Percentiles rank a stretch among this genome's conserved stretches.
Conservation (phyloP, 1,140 invertebrate genomes). For the Sinonovacula constricta region DNA sequence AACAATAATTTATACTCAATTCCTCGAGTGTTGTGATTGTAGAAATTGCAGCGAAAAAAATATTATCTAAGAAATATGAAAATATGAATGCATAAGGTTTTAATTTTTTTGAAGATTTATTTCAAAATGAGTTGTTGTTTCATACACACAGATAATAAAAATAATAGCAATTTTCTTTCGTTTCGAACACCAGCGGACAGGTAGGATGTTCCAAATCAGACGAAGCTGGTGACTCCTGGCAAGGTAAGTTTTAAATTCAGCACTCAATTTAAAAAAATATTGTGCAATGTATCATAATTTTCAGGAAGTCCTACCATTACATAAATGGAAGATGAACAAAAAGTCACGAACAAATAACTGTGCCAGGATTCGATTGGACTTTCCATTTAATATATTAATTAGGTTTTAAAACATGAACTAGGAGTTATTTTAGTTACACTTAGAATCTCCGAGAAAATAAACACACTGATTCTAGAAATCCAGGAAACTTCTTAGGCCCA, state of each 20-base stretch:
- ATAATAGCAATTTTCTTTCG: background rate
- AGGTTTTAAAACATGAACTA: background rate
- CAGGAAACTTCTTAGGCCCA: no score
- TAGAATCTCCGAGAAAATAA: no score
- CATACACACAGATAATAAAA: background rate
- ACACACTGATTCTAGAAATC: no score
- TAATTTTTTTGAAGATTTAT: no score
- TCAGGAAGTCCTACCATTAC: background rate
- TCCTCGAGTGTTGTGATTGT: background rate
- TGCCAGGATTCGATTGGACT: background rate
- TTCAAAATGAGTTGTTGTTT: no score
- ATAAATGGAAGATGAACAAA: background rate
- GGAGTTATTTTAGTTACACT: background rate
- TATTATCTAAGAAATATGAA: background rate
- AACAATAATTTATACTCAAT: no score
- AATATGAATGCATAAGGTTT: no score
- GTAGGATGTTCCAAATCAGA: conserved; percentile 19
- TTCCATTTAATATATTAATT: background rate
- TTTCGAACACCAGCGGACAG: conserved; percentile 3
- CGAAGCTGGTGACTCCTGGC: conserved; percentile 4
- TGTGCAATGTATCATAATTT: background rate
- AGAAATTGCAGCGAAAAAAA: background rate
- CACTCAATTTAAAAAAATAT: background rate
- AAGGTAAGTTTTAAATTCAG: conserved; percentile 4
- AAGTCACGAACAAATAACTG: background rate